Base-by-base conservation (phyloP, 2,888 invertebrate species). In the Agrilus cyanescens region DNA sequence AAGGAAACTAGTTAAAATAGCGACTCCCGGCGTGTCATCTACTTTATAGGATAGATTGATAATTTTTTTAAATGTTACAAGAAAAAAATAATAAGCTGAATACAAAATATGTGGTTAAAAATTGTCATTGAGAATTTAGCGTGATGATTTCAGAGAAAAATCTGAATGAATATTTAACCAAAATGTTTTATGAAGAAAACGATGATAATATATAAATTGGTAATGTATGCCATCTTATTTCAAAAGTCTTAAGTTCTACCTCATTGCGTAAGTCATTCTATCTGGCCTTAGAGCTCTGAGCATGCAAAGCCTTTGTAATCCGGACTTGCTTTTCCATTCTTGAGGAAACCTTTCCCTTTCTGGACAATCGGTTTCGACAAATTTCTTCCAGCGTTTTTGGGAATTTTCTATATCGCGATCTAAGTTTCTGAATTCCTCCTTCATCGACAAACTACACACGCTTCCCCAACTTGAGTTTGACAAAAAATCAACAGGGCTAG, bases 261-360 rank as follows among this genome's bases (percentile, higher is more conserved):
- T 80, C 48, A 96, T 79, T 2, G 95, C 95, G 69, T 96, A 94
- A 1, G 90, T 90, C 94, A 96, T 95, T 55, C 96, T 76, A 65
- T 96, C 96, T 0, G 96, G 93, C 53, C 96, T 70, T 13, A 96
- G 67, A 0, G 94, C 94, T 61, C 96, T 74, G 72, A 96, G 76
- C 87, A 96, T 95, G 62, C 94, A 95, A n/a, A 96, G 70, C 51
- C 91, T 76, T 63, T 96, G 95, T 14, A 96, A 69, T 0, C 91
- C 82, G 1, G 88, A 85, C 71, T 94, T 95, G 60, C 88, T 93
- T 67, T 96, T 96, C 95, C 95, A 96, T 68, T 96, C 96, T 68
- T 94, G 94, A 0, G 96, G 96, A 65, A 96, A 89, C 64, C 94
- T 95, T 61, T 96, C 95, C 52, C 88, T 81, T 66, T 96, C 96